Evolutionary conservation across 2,888 invertebrate genomes (phyloP).

Genomic region (Himalopsyche tibetana): DNA sequence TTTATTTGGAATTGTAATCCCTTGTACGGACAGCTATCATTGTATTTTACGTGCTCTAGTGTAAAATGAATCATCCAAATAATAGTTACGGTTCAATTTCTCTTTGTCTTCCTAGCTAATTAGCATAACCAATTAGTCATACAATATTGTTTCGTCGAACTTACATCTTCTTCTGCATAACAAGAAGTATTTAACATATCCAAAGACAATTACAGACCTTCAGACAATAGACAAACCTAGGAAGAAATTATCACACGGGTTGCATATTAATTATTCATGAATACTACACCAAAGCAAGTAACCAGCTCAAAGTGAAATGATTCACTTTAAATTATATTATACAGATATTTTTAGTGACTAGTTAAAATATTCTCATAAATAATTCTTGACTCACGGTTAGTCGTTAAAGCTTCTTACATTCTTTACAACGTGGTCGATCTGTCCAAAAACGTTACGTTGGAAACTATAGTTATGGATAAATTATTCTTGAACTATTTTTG

Average conservation of each 20-base stretch:
- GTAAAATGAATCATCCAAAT: background rate
- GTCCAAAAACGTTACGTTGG: no score
- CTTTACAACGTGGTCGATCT: no score
- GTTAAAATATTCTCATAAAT: background rate
- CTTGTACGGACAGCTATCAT: no score
- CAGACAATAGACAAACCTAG: constrained; percentile 27
- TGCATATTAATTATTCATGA: constrained; percentile 12
- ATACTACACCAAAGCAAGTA: background rate
- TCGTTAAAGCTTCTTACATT: no score
- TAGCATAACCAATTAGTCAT: constrained; percentile 37
- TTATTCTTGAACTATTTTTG: no score
- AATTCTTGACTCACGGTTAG: no score
- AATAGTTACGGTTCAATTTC: background rate
- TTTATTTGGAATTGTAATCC: no score
- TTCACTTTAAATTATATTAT: background rate
- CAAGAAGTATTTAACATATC: constrained; percentile 1
- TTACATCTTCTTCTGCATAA: constrained; percentile 39
- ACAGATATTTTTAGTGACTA: background rate
- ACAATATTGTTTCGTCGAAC: constrained; percentile 5
- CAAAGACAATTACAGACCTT: background rate
- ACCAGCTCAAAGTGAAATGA: background rate
- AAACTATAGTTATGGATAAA: no score
- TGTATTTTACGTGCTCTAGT: no score
- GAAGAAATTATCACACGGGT: constrained; percentile 31
- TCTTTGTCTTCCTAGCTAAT: constrained; percentile 14